phyloP scores from a whole-genome alignment of 1,140 invertebrate species.

The Pemphigus obesinymphae region DNA sequence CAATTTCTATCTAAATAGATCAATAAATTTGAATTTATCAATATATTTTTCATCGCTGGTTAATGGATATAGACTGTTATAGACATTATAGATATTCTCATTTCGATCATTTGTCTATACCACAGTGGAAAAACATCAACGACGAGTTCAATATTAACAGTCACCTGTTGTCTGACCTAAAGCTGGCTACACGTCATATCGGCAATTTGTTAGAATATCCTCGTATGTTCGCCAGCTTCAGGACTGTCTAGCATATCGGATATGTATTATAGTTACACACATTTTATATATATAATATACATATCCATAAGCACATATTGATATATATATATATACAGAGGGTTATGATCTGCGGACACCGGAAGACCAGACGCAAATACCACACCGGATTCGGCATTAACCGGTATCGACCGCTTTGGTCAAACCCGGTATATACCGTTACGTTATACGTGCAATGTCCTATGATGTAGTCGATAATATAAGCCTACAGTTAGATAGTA shows the following conservation, averaged over 20 bases:
- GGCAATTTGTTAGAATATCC: background rate
- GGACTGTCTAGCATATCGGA: background rate
- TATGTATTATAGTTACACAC: background rate
- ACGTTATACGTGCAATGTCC: background rate
- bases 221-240: background rate
- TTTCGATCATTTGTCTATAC: background rate
- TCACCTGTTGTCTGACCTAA: constrained; percentile 6
- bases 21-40: background rate
- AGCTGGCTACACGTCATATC: background rate
- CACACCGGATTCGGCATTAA: background rate
- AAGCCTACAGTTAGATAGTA: too few species aligned
- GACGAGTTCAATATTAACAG: background rate
- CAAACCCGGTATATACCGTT: background rate
- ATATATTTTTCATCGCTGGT: background rate
- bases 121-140: background rate
- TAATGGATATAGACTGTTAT: background rate
- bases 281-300: background rate
- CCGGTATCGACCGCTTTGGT: background rate
- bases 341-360: background rate
- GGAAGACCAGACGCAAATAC: constrained; percentile 1
- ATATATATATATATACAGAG: too few species aligned
- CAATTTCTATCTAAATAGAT: background rate
- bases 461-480: background rate
- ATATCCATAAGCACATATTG: too few species aligned
- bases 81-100: background rate